phyloP scores from a whole-genome alignment of 2,113 vertebrate genomes.

The Platysteira castanea region DNA sequence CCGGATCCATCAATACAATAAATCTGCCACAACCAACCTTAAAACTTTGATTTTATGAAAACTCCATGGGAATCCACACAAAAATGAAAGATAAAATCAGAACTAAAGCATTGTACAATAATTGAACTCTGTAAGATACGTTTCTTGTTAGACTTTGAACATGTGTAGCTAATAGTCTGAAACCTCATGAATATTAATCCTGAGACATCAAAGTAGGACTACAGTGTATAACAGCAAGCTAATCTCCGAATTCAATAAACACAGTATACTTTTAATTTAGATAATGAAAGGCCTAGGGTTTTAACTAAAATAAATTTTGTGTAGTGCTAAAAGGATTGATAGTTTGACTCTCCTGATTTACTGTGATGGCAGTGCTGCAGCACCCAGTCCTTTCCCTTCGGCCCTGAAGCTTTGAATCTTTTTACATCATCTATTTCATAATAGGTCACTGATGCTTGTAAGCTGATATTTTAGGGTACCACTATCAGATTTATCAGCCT shows the following conservation, averaged over 20 bases:
- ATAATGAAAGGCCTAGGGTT: constrained; percentile 36
- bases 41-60: not conserved
- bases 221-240: not conserved
- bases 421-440: not conserved
- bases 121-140: not conserved
- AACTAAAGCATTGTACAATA: not conserved
- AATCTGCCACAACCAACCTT: not conserved
- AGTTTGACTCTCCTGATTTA: not conserved
- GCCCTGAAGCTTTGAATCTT: not conserved
- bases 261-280: constrained; percentile 46
- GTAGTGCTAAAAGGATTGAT: not conserved
- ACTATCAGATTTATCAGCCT: not conserved
- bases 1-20: not conserved
- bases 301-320: not conserved
- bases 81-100: constrained; percentile 11
- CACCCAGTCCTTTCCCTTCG: not conserved
- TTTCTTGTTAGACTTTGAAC: not conserved
- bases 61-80: not conserved
- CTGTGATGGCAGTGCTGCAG: not conserved
- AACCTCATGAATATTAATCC: constrained; percentile 45
- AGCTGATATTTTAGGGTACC: not conserved
- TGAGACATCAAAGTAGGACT: not conserved
- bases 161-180: constrained; percentile 20
- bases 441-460: not conserved
- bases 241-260: constrained; percentile 20